These are phyloP conservation scores for Lordiphosa mommai DNA, from an alignment of 1,140 invertebrate genomes.

Conservation along the genomic window DNA sequence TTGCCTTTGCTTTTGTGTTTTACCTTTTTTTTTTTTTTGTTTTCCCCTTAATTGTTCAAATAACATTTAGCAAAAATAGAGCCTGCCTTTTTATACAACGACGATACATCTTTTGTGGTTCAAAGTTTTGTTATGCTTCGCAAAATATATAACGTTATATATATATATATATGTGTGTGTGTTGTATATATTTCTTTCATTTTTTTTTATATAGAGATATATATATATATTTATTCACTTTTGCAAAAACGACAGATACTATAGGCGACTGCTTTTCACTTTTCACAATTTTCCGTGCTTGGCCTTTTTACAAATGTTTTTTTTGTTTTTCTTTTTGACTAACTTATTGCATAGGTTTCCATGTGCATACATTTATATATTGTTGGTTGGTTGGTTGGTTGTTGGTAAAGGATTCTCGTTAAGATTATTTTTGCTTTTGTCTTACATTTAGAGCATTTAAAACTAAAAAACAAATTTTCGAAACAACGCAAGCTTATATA, in stretches of 20 bases:
- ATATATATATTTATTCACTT: constrained; percentile 32
- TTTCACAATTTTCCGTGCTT: constrained; percentile 43
- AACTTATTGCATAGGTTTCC: constrained; percentile 68
- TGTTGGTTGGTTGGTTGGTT: constrained; percentile 10
- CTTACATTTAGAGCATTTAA: constrained; percentile 60
- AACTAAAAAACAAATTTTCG: constrained; percentile 75
- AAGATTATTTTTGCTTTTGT: constrained; percentile 43
- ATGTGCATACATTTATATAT: constrained; percentile 56
- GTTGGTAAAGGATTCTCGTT: constrained; percentile 50
- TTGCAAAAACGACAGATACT: background rate
- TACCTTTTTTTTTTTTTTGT: constrained; percentile 11
- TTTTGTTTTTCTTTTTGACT: constrained; percentile 56
- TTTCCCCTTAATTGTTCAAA: constrained; percentile 74
- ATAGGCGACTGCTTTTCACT: constrained; percentile 22
- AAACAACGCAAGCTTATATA: constrained; percentile 68
- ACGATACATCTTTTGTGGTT: constrained; percentile 55
- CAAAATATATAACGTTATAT: constrained; percentile 76
- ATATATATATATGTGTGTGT: too few relatives aligned
- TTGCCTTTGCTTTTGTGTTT: constrained; percentile 56
- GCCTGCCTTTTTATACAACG: constrained; percentile 68
- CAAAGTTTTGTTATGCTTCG: constrained; percentile 4
- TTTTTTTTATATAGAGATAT: constrained; percentile 31
- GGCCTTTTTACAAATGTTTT: constrained; percentile 35
- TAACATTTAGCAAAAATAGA: constrained; percentile 78
- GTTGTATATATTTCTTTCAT: constrained; percentile 25